Base-by-base conservation (phyloP, 2,113 vertebrate species). In the Tautogolabrus adspersus region DNA sequence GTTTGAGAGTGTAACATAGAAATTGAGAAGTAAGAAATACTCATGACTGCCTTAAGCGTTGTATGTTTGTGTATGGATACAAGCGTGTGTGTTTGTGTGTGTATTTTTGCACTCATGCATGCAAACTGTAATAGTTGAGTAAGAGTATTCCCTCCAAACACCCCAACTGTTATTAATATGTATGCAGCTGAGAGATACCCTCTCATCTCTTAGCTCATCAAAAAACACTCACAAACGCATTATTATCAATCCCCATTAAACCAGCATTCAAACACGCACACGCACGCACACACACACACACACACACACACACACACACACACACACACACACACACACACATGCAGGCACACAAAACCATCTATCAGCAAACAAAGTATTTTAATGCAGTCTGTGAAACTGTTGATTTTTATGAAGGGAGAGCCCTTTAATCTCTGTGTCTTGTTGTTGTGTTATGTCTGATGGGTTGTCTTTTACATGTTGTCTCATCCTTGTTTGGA, bases 131-230 rank as follows among this genome's bases (percentile, higher is more conserved):
- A 64, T 60, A 77, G 47, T 42, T 0, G 42, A 85, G 75, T 67
- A 62, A 58, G 69, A 74, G 80, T 69, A 71, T 86, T 88, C 57
- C 77, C 75, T 69, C 67, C 59, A 78, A 90, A 88, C 77, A 81
- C 19, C 79, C 70, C 60, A 81, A 57, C 83, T 82, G 81, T 87
- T 90, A 83, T 87, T 90, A 85, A 89, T 90, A 82, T 87, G 72
- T 72, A 83, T 88, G 83, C 79, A 77, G 77, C 83, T 64, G 72
- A 80, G 81, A 83, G 67, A 75, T 57, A 66, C 79, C 74, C 81
- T 90, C 82, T 82, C 70, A 87, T 87, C 77, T 91, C 83, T 64
- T 19, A 87, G 67, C 89, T 91, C 88, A 89, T 92, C 87, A 85
- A 89, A 89, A 90, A 82, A 84, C 88, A 83, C 86, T 88, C 73